Evolutionary conservation across 2,888 invertebrate species (phyloP).

Genomic region (Thera obeliscata): DNA sequence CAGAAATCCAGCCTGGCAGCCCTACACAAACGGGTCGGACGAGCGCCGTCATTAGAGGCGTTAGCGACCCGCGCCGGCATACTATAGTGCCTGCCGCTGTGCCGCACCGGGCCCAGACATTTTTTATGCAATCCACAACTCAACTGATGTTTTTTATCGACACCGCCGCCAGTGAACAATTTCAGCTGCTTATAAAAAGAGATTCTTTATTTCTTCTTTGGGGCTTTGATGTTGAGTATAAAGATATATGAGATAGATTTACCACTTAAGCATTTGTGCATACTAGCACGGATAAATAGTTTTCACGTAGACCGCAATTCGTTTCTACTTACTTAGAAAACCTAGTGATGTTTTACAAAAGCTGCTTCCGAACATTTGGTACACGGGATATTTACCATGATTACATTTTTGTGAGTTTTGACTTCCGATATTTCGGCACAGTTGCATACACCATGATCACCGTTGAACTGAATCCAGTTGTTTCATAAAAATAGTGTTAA

Average conservation of each 20-base stretch:
- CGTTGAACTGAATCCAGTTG: too few relatives aligned
- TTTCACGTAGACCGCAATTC: too few relatives aligned
- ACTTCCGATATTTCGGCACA: too few relatives aligned
- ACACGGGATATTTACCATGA: too few relatives aligned
- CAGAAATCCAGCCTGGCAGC: constrained; percentile 47
- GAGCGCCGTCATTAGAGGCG: constrained; percentile 78
- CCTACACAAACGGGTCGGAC: constrained; percentile 62
- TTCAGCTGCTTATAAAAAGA: constrained; percentile 28
- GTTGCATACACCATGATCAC: too few relatives aligned
- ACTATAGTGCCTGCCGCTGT: constrained; percentile 43
- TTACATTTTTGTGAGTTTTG: too few relatives aligned
- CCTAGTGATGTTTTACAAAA: too few relatives aligned
- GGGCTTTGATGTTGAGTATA: constrained; percentile 5
- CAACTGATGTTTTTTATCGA: constrained; percentile 54
- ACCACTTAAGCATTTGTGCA: background rate
- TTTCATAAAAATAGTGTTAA: too few relatives aligned
- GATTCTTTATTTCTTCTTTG: constrained; percentile 19
- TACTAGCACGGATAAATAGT: background rate
- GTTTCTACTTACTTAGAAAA: too few relatives aligned
- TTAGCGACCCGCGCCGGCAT: constrained; percentile 74
- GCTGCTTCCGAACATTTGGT: too few relatives aligned
- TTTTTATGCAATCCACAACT: constrained; percentile 79
- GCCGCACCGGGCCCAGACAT: constrained; percentile 74
- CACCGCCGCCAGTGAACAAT: constrained; percentile 29
- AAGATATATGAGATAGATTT: background rate